Evolutionary conservation across 2,113 vertebrate genomes (phyloP), one percentile per base, ranked within the genome.

Genomic region (Rhea americana): DNA sequence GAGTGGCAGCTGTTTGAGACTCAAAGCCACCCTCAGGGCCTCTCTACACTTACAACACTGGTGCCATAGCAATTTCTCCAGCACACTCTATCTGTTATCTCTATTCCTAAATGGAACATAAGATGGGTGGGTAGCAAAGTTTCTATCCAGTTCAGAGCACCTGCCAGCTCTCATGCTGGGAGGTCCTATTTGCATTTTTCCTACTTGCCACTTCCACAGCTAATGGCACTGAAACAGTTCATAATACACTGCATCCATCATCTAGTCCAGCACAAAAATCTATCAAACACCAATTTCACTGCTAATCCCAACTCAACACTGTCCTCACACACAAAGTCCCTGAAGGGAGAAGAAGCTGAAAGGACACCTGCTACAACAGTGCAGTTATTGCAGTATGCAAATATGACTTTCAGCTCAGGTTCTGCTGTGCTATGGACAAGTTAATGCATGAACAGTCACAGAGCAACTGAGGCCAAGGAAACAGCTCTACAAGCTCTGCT

Each of bases 141-240:
- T 81, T 70, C 21, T 26, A 25, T 18, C 62, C 43, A 19, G 13
- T 5, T 35, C 43, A 11, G 6, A 1, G 1, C 3, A 11, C 55
- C 16, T 1, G 28, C 41, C 47, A 48, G 70, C 41, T 21, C 47
- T 18, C 1, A 1, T 0, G 1, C 1, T 0, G 0, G 16, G 9
- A 26, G 43, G 25, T 65, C 63, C 43, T 41, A 13, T 6, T 4
- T 3, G 20, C 16, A 1, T n/a, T 4, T 14, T 16, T 17, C 2
- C 37, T 11, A 3, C 58, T 22, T 35, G 28, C 45, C 67, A 53
- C 45, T 15, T 45, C 37, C 43, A 13, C 22, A 39, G 65, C 45
- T 62, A n/a, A n/a, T 0, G 50, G 50, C 26, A 72, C 32, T 11
- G 58, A 28, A 7, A 17, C 56, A 20, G 43, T 25, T 65, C 45